A percentile compares a stretch with the other conserved stretches of the same genome.
Conservation (phyloP, 2,888 invertebrate genomes). For the Caenorhabditis drosophilae region DNA sequence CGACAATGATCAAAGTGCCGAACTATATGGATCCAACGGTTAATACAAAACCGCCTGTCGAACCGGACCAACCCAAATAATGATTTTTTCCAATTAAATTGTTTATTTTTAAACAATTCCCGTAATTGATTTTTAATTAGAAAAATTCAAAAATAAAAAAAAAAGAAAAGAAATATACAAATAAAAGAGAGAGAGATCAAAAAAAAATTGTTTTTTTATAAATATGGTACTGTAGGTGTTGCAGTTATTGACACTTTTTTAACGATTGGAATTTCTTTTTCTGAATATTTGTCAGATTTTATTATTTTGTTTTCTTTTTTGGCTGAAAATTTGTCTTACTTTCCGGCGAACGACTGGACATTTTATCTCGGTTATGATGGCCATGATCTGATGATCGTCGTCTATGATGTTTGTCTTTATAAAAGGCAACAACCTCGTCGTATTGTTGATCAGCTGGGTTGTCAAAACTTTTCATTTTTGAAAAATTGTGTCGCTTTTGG, state of each 20-base stretch:
- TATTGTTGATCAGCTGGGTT: conserved; percentile 32
- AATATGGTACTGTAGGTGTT: conserved; percentile 4
- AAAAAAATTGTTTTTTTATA: background rate
- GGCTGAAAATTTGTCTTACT: conserved; percentile 18
- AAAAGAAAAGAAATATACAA: no score
- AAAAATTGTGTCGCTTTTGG: no score
- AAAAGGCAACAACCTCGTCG: conserved; percentile 42
- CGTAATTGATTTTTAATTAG: no score
- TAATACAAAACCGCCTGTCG: no score
- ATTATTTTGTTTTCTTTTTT: background rate
- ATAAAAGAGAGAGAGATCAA: no score
- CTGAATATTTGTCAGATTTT: conserved; percentile 9
- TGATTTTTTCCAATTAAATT: no score
- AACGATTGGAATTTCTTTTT: conserved; percentile 38
- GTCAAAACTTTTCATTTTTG: conserved; percentile 36
- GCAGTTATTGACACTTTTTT: conserved; percentile 47
- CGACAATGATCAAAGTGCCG: conserved; percentile 3
- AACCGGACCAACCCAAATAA: no score
- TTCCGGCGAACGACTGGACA: conserved; percentile 33
- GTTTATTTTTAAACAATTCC: no score
- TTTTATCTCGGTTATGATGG: conserved; percentile 22
- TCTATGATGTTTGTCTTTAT: conserved; percentile 33
- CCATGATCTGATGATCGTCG: conserved; percentile 37
- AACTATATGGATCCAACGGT: background rate
- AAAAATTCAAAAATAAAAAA: no score